phyloP scores from a whole-genome alignment of 2,888 invertebrate species.

The Papilio gigon region DNA sequence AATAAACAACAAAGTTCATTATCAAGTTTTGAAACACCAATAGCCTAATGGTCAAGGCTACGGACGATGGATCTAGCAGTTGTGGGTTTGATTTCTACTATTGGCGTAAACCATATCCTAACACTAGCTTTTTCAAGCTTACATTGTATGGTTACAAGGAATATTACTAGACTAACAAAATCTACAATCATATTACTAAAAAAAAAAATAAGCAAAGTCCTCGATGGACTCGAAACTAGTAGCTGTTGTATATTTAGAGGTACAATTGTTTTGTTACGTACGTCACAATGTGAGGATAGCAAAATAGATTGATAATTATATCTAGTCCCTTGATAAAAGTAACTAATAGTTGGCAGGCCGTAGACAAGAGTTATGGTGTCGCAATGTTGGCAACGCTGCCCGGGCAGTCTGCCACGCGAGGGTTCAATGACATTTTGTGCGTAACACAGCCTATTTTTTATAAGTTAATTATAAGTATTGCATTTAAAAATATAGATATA shows the following conservation, averaged over 20 bases:
- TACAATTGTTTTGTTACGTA: conserved; percentile 1
- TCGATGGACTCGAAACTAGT: too few relatives aligned
- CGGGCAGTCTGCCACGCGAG: conserved; percentile 62
- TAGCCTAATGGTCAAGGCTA: too few relatives aligned
- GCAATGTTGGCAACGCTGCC: conserved; percentile 49
- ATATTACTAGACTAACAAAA: too few relatives aligned
- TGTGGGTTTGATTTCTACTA: too few relatives aligned
- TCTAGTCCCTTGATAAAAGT: conserved; percentile 43
- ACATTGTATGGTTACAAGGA: too few relatives aligned
- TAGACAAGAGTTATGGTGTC: conserved; percentile 54
- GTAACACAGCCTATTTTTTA: conserved; percentile 45
- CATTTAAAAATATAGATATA: conserved; percentile 28
- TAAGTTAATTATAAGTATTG: conserved; percentile 21
- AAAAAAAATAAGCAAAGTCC: not conserved
- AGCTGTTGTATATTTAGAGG: too few relatives aligned
- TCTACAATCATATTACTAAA: not conserved
- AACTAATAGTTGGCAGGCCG: conserved; percentile 55
- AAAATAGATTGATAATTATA: conserved; percentile 37
- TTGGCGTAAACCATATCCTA: too few relatives aligned
- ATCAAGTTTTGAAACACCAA: too few relatives aligned
- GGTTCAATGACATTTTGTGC: conserved; percentile 55
- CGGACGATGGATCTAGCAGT: too few relatives aligned
- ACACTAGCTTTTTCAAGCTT: too few relatives aligned
- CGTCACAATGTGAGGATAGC: not conserved
- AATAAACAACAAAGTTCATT: too few relatives aligned